Percentiles rank a stretch among this genome's conserved stretches.
Conservation (phyloP, 2,797 vertebrate species). For the Simalia tracyae region DNA sequence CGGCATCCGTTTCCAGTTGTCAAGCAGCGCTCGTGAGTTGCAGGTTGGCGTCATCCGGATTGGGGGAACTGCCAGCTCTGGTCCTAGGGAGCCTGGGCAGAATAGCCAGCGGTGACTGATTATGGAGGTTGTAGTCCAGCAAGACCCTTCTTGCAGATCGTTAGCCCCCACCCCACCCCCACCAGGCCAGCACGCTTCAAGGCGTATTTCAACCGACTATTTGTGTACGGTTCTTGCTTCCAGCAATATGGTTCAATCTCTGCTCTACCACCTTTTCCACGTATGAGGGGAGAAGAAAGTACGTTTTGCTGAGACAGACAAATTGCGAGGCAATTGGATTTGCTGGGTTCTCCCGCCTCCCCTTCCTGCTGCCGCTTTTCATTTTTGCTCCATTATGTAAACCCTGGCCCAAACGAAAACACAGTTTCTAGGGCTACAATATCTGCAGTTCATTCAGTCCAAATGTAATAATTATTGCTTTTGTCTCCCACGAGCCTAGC, state of each 20-base stretch:
- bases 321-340: neutral
- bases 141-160: no score
- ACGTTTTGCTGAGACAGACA: neutral
- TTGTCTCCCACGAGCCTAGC: conserved; percentile 11
- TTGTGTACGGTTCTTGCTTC: neutral
- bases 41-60: neutral
- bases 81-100: neutral
- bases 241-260: neutral
- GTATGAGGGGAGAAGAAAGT: conserved; percentile 13
- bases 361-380: neutral
- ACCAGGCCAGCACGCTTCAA: neutral
- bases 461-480: conserved; percentile 28
- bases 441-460: conserved; percentile 41
- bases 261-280: neutral
- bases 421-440: conserved; percentile 17
- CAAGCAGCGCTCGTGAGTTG: no score
- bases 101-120: neutral
- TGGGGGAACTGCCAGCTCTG: neutral
- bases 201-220: neutral
- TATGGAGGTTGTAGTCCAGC: neutral
- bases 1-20: no score
- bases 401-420: neutral
- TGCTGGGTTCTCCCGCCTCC: neutral
- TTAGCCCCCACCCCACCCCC: neutral
- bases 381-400: conserved; percentile 2